Evolutionary conservation across 1,140 invertebrate species (phyloP), one percentile per base, ranked within the genome.

Genomic region (Drosophila kepulauana): DNA sequence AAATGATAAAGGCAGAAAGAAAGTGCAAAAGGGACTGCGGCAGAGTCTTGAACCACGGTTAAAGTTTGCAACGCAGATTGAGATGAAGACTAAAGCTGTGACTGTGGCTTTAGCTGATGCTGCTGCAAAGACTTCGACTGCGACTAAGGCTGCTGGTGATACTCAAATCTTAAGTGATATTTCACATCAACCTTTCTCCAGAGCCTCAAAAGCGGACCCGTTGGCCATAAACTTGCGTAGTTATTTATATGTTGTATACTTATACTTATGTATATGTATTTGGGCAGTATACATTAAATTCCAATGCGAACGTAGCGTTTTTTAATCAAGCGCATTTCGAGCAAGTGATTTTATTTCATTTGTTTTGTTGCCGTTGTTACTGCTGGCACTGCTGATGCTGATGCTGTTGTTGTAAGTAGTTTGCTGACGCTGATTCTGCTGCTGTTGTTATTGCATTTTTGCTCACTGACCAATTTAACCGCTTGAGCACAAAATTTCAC

Each of bases 401-500:
- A 13, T 35, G 45, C 3, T 67, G 48, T 16, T 75, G 54, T 54
- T 25, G 10, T 33, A 28, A 33, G 45, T 30, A 33, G 68, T 48
- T 70, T 70, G 51, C 13, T 62, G 35, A 5, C 25, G 35, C 8
- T 45, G 48, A 20, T 35, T 20, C 11, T 75, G 71, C n/a, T 75
- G 71, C 54, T 41, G 77, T 75, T 77, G 65, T 43, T 57, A 38
- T 66, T 79, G 76, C 81, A 86, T 84, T 82, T 90, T 79, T 77
- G 86, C 78, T 91, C 80, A 84, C 88, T 91, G 87, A 91, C 87
- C 87, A 91, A 91, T 91, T 91, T 91, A 91, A 74, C 82, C 78
- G 88, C 63, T 74, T 91, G 87, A 91, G 88, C 87, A 91, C 78
- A 91, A 91, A 91, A 91, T 91, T 91, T 91, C 80, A 88, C 82